These are phyloP conservation scores for Poecilia wingei DNA, from an alignment of 2,797 vertebrate genomes.

Conservation along the genomic window DNA sequence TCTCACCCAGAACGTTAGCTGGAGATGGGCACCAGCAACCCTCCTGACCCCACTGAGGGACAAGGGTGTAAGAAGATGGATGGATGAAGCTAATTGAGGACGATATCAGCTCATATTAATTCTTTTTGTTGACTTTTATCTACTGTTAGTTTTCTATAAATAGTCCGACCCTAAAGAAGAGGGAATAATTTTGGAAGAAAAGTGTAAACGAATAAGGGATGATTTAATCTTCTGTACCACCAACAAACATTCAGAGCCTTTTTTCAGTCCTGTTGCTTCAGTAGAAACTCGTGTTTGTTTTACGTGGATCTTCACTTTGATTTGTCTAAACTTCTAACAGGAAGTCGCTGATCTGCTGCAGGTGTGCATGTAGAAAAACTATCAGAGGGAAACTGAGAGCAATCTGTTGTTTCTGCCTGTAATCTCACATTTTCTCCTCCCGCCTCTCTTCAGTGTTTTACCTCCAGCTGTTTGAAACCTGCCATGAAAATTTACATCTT, in stretches of 20 bases:
- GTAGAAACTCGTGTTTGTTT: slow-evolving; percentile 22
- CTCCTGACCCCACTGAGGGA: no score
- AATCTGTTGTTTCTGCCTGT: slow-evolving; percentile 24
- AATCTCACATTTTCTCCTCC: slow-evolving; percentile 28
- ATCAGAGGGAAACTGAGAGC: slow-evolving; percentile 55
- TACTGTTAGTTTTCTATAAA: neutral
- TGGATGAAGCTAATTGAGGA: neutral
- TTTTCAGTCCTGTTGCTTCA: neutral
- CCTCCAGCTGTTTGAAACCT: neutral
- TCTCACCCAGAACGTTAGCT: no score
- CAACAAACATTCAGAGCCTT: neutral
- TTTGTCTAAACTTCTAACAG: slow-evolving; percentile 47
- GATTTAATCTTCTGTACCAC: neutral
- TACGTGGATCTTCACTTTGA: slow-evolving; percentile 45
- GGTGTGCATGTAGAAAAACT: slow-evolving; percentile 48
- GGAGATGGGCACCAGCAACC: no score
- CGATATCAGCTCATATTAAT: neutral
- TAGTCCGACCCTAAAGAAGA: neutral
- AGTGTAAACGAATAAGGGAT: neutral
- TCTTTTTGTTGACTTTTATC: neutral
- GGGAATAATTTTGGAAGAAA: neutral
- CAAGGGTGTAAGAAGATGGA: no score
- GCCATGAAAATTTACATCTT: no score
- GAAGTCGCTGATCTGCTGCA: slow-evolving; percentile 63
- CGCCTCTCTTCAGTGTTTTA: slow-evolving; percentile 7